Conservation (phyloP, 2,113 vertebrate genomes). For the Sebastes fasciatus region DNA sequence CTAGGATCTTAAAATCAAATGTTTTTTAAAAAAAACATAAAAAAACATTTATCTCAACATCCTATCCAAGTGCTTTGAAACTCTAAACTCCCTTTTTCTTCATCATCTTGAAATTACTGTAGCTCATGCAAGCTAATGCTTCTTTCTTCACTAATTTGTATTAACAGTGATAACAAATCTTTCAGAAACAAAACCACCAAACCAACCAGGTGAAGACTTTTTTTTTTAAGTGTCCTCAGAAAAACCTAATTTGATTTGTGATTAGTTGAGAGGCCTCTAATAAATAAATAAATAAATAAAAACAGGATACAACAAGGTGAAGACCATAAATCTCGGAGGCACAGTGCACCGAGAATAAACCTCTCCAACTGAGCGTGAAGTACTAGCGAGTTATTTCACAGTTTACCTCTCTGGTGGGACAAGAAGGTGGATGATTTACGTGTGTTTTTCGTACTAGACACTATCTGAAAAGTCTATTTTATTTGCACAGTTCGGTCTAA, state of each 20-base stretch:
- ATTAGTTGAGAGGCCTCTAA: neutral
- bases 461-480: neutral
- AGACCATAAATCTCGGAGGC: neutral
- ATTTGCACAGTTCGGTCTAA: neutral
- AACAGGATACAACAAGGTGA: neutral
- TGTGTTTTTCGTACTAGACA: neutral
- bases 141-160: neutral
- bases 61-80: neutral
- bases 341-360: no score
- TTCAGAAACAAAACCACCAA: neutral
- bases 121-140: neutral
- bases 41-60: neutral
- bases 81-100: neutral
- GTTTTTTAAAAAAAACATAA: neutral
- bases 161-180: neutral
- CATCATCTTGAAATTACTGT: neutral
- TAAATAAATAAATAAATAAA: neutral
- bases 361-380: neutral
- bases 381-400: neutral
- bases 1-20: neutral
- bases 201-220: neutral
- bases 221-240: neutral
- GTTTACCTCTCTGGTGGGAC: neutral
- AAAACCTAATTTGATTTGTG: neutral
- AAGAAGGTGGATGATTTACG: neutral